Evolutionary conservation across 2,797 vertebrate genomes (phyloP).

Genomic region (Mico argentatus): DNA sequence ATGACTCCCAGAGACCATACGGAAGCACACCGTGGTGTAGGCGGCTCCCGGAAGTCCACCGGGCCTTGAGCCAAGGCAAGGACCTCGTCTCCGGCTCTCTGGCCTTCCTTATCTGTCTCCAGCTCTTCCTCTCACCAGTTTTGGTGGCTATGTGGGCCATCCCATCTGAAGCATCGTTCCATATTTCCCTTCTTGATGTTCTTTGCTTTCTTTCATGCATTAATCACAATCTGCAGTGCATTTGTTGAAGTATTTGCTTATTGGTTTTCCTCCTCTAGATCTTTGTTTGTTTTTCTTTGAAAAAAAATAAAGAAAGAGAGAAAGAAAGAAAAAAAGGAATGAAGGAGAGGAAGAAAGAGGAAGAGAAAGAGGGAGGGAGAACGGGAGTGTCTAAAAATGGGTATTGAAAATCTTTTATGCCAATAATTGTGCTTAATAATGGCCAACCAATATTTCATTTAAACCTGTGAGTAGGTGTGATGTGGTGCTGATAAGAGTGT

Average conservation of each 20-base stretch:
- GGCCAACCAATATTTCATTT: no score
- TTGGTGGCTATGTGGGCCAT: background rate
- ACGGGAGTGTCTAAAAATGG: no score
- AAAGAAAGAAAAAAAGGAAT: no score
- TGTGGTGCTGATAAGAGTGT: no score
- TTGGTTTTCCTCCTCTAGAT: background rate
- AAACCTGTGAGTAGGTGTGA: no score
- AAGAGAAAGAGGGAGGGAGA: no score
- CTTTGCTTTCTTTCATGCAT: background rate
- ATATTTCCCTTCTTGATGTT: fast-evolving
- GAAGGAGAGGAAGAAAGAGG: no score
- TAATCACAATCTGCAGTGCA: background rate
- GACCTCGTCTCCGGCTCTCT: background rate
- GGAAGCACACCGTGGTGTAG: fast-evolving
- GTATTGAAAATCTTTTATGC: no score
- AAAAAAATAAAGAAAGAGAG: no score
- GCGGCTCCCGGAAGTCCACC: no score
- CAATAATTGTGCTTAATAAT: no score
- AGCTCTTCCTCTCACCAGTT: background rate
- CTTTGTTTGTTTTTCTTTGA: no score
- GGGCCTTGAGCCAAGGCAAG: background rate
- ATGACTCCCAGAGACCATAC: background rate
- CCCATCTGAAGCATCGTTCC: background rate
- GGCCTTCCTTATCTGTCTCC: background rate
- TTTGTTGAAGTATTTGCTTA: background rate